Conservation (phyloP, 2,797 vertebrate genomes). For the Melopsittacus undulatus region DNA sequence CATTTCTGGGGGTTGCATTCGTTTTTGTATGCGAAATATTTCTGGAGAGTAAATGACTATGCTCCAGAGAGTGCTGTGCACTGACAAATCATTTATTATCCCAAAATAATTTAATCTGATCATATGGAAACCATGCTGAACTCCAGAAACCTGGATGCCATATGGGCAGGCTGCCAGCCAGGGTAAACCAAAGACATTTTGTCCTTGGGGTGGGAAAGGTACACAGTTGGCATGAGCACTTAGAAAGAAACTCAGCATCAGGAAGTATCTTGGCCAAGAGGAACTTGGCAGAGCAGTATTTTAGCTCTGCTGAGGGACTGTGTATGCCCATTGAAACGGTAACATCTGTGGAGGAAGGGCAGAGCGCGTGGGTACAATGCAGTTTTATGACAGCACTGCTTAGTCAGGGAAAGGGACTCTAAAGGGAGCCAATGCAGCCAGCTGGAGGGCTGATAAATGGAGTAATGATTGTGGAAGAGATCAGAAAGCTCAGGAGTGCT, state of each 20-base stretch:
- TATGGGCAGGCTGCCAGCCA: neutral
- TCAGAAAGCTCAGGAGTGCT: conserved; percentile 17
- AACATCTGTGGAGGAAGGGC: conserved; percentile 70
- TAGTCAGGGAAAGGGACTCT: conserved; percentile 60
- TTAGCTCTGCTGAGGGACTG: conserved; percentile 43
- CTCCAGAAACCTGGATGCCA: conserved; percentile 24
- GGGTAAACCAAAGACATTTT: conserved; percentile 40
- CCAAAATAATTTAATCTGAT: neutral
- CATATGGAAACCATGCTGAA: conserved; percentile 32
- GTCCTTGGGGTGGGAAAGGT: conserved; percentile 59
- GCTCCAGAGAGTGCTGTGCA: neutral
- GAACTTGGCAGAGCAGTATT: conserved; percentile 60
- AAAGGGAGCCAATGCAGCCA: conserved; percentile 36
- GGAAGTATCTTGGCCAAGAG: conserved; percentile 64
- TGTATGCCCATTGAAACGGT: conserved; percentile 48
- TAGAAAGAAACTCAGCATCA: neutral
- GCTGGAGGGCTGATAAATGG: conserved; percentile 37
- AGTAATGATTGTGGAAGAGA: neutral
- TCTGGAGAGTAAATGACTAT: neutral
- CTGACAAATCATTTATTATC: neutral
- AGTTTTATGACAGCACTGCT: conserved; percentile 60
- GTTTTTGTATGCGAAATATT: neutral
- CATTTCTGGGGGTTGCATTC: neutral
- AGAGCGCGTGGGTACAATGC: conserved; percentile 12
- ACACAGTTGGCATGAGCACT: neutral